Evolutionary conservation across 2,888 invertebrate species (phyloP).

Genomic region (Heliconius erato): DNA sequence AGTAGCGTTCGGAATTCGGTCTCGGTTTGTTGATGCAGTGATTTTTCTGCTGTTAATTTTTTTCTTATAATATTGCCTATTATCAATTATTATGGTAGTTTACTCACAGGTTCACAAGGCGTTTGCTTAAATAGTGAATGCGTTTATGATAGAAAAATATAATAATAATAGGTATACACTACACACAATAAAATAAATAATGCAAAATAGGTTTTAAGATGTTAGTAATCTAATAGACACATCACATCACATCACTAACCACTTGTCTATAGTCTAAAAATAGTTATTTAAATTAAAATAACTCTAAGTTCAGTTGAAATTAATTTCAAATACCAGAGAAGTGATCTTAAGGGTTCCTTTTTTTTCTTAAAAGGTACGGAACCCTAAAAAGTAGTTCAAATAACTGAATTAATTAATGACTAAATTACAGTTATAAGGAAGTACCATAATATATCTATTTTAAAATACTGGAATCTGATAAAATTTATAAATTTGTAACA

Average conservation of each 20-base stretch:
- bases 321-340: too few species aligned
- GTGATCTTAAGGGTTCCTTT: too few species aligned
- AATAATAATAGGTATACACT: background rate
- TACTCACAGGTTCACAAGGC: background rate
- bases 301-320: too few species aligned
- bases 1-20: constrained; percentile 32
- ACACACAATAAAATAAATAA: too few species aligned
- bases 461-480: background rate
- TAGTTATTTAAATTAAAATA: too few species aligned
- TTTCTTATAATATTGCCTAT: background rate
- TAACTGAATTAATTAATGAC: background rate
- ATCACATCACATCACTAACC: too few species aligned
- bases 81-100: background rate
- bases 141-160: background rate
- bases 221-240: too few species aligned
- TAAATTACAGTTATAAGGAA: background rate
- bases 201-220: too few species aligned
- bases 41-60: constrained; percentile 21
- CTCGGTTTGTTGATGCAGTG: constrained; percentile 32
- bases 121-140: background rate
- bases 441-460: background rate
- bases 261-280: too few species aligned
- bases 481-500: constrained; percentile 19
- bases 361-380: too few species aligned
- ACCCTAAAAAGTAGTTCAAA: too few species aligned